Conservation (phyloP, 1,140 invertebrate genomes). For the Aphaenogaster floridana region DNA sequence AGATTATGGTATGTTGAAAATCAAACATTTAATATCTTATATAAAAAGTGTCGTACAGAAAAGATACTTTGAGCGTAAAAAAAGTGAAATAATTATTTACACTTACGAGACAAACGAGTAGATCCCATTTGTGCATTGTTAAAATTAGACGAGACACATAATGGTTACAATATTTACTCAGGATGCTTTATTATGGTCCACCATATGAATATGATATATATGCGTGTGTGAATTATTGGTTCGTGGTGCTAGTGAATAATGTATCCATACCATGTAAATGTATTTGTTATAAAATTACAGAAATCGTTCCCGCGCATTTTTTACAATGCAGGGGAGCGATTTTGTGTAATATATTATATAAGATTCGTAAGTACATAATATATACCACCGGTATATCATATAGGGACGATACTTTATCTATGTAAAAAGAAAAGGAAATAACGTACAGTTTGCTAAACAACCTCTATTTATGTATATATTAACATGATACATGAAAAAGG, state of each 20-base stretch:
- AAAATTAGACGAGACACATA: constrained; percentile 82
- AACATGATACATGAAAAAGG: constrained; percentile 75
- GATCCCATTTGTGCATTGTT: constrained; percentile 82
- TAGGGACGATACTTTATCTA: constrained; percentile 83
- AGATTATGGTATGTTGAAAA: constrained; percentile 79
- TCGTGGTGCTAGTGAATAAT: constrained; percentile 84
- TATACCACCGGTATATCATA: constrained; percentile 82
- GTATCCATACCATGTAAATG: constrained; percentile 80
- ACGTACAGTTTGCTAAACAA: constrained; percentile 84
- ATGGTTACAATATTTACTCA: constrained; percentile 87
- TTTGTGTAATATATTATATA: constrained; percentile 77
- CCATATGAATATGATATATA: constrained; percentile 80
- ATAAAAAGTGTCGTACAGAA: constrained; percentile 69
- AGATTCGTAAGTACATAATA: constrained; percentile 75
- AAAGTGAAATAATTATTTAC: constrained; percentile 75
- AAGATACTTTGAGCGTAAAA: constrained; percentile 66
- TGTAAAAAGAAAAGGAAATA: constrained; percentile 77
- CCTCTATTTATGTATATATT: constrained; percentile 86
- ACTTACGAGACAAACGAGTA: constrained; percentile 70
- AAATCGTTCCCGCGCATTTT: constrained; percentile 74
- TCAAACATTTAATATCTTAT: constrained; percentile 79
- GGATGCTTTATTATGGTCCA: constrained; percentile 86
- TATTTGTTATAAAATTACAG: constrained; percentile 80
- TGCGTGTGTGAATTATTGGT: constrained; percentile 83
- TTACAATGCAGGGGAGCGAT: constrained; percentile 75